Base-by-base conservation (phyloP, 2,797 vertebrate genomes). In the Macrochelys suwanniensis region DNA sequence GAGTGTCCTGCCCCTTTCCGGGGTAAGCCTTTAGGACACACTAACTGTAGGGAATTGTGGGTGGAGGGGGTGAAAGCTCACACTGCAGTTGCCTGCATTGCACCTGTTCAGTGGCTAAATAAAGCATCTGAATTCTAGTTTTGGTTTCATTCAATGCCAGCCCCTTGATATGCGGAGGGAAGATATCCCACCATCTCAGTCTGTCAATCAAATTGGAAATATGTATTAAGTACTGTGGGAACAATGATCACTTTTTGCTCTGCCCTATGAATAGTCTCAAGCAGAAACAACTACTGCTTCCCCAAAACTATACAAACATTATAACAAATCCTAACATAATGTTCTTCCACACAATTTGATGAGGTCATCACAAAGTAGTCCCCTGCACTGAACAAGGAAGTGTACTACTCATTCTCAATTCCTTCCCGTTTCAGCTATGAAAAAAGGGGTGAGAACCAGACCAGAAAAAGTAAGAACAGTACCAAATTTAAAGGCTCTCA, bases 71-170 rank as follows among this genome's bases (percentile, higher is more conserved):
- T 57, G 59, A 81, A 94, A 96, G 93, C 97, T 97, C 97, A 89
- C 82, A 88, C 33, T 96, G 95, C 97, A 97, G 96, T 94, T 97
- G 97, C 95, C 96, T 77, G 42, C 65, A 45, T 78, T 97, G 97
- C 97, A 98, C 97, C 97, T 98, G 97, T 97, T 96, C 95, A 91
- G 88, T 68, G 86, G 96, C 97, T 97, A 98, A 97, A 98, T 97
- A 97, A 97, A 97, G 96, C 94, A 96, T 88, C 92, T 65, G 93
- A 87, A 77, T 94, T 94, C 95, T 96, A 94, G 94, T 97, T 94
- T 95, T 93, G 97, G 94, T 95, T 97, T 94, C 94, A 96, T 92
- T 96, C 25, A 53, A 77, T 95, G 89, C 74, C 89, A 94, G 86
- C 37, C 93, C 92, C 92, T 96, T 95, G 91, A 95, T 94, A 91